Percentiles rank a stretch among this genome's conserved stretches.
These are phyloP conservation scores for Anoncus sp. DNA, from an alignment of 2,888 invertebrate genomes.

Conservation along the genomic window DNA sequence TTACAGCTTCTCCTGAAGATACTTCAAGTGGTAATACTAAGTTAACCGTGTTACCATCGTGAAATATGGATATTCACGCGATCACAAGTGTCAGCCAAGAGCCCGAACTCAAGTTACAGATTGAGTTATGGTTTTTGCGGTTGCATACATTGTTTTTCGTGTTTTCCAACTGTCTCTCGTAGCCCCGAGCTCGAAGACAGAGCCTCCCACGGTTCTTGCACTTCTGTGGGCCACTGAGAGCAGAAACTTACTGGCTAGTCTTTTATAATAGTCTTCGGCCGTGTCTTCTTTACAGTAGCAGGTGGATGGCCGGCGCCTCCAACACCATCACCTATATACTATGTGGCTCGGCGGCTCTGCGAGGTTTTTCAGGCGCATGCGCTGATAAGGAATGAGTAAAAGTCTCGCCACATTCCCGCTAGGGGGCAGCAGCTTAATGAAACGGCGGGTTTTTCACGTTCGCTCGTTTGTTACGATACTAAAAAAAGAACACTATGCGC, in stretches of 20 bases:
- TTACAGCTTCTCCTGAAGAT: neutral
- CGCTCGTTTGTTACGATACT: neutral
- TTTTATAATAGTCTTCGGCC: constrained; percentile 8
- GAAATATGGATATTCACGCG: neutral
- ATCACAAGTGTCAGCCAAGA: too few relatives aligned
- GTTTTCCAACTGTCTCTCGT: neutral
- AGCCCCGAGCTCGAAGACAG: constrained; percentile 20
- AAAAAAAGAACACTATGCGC: constrained; percentile 12
- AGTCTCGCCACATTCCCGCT: constrained; percentile 17
- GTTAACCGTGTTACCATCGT: too few relatives aligned
- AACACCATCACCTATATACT: constrained; percentile 2
- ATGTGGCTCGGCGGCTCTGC: neutral
- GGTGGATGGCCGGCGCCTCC: constrained; percentile 60
- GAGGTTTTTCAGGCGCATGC: constrained; percentile 8
- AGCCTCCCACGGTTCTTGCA: constrained; percentile 24
- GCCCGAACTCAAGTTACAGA: too few relatives aligned
- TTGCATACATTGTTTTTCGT: too few relatives aligned
- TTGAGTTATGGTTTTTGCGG: too few relatives aligned
- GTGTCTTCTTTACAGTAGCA: constrained; percentile 59
- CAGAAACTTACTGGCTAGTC: constrained; percentile 55
- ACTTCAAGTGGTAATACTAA: constrained; percentile 3
- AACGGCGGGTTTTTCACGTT: neutral
- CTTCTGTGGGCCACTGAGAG: constrained; percentile 47
- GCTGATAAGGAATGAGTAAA: neutral
- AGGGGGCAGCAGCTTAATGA: constrained; percentile 40